Conservation (phyloP, 2,797 vertebrate genomes). For the Melanotaenia pygmaea region DNA sequence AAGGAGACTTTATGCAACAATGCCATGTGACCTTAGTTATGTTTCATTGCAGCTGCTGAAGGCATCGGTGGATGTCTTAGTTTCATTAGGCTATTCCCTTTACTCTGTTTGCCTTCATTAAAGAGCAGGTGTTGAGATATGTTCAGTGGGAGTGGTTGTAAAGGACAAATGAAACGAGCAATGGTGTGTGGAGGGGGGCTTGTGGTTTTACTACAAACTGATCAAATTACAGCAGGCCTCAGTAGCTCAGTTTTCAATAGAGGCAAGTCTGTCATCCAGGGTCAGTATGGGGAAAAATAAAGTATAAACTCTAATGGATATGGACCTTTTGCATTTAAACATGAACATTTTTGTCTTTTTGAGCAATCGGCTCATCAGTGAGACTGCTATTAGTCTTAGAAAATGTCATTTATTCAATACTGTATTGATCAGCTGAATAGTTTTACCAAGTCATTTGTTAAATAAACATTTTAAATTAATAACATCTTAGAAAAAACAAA, state of each 20-base stretch:
- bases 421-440: neutral
- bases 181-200: slow-evolving; percentile 39
- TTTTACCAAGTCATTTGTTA: neutral
- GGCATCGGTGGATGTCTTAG: slow-evolving; percentile 62
- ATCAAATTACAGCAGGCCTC: slow-evolving; percentile 79
- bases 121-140: slow-evolving; percentile 81
- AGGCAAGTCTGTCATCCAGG: slow-evolving; percentile 63
- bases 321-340: slow-evolving; percentile 66
- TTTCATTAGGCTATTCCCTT: slow-evolving; percentile 65
- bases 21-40: slow-evolving; percentile 62
- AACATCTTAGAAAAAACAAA: neutral
- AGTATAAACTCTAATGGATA: slow-evolving; percentile 66
- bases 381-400: neutral
- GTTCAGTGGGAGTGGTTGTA: slow-evolving; percentile 70
- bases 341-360: slow-evolving; percentile 48
- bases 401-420: neutral
- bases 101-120: slow-evolving; percentile 74
- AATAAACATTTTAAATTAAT: neutral
- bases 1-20: slow-evolving; percentile 52
- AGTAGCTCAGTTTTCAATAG: slow-evolving; percentile 74
- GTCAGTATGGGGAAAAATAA: slow-evolving; percentile 54
- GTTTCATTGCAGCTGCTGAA: slow-evolving; percentile 69
- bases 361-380: neutral
- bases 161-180: slow-evolving; percentile 61
- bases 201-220: slow-evolving; percentile 73